These are phyloP conservation scores for Antedon mediterranea DNA, from an alignment of 53 echinoderm and acorn worm species.

Conservation along the genomic window DNA sequence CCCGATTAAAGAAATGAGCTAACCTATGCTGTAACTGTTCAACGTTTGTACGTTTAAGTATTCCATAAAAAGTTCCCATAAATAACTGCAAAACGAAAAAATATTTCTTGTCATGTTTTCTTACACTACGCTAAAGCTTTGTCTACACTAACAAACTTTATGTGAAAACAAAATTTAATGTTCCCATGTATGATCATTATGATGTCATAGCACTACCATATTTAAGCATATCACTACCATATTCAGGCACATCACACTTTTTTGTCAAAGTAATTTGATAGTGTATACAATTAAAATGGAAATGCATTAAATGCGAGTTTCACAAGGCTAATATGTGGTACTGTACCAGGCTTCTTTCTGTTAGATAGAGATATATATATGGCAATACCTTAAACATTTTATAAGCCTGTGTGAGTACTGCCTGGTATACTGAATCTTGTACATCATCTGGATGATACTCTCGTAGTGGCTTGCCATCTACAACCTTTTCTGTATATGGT, in stretches of 20 bases:
- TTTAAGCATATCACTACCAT: too few species aligned
- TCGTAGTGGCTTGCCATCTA: slow-evolving; percentile 73
- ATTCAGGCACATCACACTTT: too few species aligned
- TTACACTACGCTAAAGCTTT: too few species aligned
- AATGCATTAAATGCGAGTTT: too few species aligned
- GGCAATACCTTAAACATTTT: slow-evolving; percentile 75
- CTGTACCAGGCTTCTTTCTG: too few species aligned
- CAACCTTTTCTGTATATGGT: slow-evolving; percentile 38
- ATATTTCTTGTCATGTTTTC: not conserved
- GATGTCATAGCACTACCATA: too few species aligned
- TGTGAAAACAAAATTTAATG: too few species aligned
- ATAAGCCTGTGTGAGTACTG: slow-evolving; percentile 82
- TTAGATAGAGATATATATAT: not conserved
- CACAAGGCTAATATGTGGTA: too few species aligned
- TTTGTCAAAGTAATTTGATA: too few species aligned
- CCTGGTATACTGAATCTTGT: slow-evolving; percentile 73
- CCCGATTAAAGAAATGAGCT: slow-evolving; percentile 79
- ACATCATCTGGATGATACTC: slow-evolving; percentile 96
- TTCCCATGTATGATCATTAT: too few species aligned
- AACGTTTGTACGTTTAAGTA: slow-evolving; percentile 49
- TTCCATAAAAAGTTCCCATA: slow-evolving; percentile 80
- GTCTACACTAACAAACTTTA: too few species aligned
- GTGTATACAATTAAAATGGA: too few species aligned
- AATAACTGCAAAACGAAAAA: slow-evolving; percentile 43
- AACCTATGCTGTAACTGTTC: slow-evolving; percentile 77